Base-by-base conservation (phyloP, 2,888 invertebrate species). In the Polyommatus icarus region DNA sequence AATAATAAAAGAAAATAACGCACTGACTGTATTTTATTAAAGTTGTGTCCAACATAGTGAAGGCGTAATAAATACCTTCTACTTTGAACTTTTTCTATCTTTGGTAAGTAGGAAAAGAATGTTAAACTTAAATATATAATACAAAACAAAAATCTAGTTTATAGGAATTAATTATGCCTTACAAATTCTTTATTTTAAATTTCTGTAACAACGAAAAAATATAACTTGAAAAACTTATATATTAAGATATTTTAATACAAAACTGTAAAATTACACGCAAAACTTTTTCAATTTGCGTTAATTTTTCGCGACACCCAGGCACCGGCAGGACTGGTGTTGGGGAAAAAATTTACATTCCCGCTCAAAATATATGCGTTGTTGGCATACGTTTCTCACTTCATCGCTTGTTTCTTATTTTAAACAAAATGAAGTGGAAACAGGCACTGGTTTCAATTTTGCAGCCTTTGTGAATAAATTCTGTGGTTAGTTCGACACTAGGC, bases 311-410 rank as follows among this genome's bases (percentile, higher is more conserved):
- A 72, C 72, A 72, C 20, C 40, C 71, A 20, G 71, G 57, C 57
- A 57, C 20, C 32, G 29, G 36, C 18, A 72, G 54, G 10, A 71
- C 54, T 32, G 15, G 71, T 72, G 10, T 29, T 46, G 36, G 3
- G 32, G 88, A 89, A 91, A 90, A 90, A 91, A 91, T 90, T 90
- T 90, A 88, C 89, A 91, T 91, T 90, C 88, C 85, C 85, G 85
- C 89, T 86, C n/a, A 76, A 76, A 76, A 76, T 54, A 46, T 59
- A 76, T 76, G 76, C 76, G n/a, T 20, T 15, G 40, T 20, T 40
- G 61, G 40, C 36, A 61, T 76, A 40, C 12, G 59, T 50, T 67
- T n/a, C 71, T 54, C 50, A 54, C 71, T 71, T 46, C 67, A 73
- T 76, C 18, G 77, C 32, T 71, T 1, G 32, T 77, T 71, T 71